Conservation (phyloP, 2,797 vertebrate species). For the Mionectes olivaceus region DNA sequence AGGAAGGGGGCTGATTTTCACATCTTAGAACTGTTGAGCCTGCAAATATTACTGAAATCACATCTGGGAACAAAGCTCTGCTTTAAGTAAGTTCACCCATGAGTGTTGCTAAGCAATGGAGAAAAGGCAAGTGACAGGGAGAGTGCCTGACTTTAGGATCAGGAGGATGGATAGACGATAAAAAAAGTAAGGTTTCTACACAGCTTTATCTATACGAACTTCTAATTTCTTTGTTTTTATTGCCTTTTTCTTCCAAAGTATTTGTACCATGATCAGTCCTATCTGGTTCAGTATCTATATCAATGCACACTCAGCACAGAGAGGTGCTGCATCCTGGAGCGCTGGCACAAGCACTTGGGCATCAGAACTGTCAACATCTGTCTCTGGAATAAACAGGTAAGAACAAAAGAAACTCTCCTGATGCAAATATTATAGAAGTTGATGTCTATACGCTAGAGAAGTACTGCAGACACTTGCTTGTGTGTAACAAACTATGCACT, state of each 20-base stretch:
- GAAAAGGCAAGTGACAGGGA: not conserved
- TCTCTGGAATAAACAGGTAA: constrained; percentile 57
- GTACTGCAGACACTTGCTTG: not conserved
- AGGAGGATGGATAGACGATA: not conserved
- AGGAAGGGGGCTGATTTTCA: constrained; percentile 8
- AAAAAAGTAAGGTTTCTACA: constrained; percentile 1
- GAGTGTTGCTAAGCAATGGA: constrained; percentile 78
- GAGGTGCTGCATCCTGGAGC: constrained; percentile 21
- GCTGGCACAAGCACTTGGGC: not conserved
- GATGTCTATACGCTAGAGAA: not conserved
- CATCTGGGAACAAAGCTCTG: constrained; percentile 62
- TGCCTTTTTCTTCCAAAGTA: not conserved
- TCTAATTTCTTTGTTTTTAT: not conserved
- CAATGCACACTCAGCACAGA: not conserved
- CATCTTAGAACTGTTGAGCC: constrained; percentile 24
- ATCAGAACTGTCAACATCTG: constrained; percentile 35
- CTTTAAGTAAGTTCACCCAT: constrained; percentile 62
- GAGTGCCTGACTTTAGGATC: constrained; percentile 26
- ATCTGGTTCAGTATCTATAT: not conserved
- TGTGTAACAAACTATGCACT: not conserved
- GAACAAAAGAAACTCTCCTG: not conserved
- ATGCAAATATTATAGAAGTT: not conserved
- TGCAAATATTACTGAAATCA: constrained; percentile 54
- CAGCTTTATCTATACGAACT: not conserved
- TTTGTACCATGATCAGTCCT: not conserved